phyloP scores from a whole-genome alignment of 2,797 vertebrate species.

The Crypturellus tataupa region DNA sequence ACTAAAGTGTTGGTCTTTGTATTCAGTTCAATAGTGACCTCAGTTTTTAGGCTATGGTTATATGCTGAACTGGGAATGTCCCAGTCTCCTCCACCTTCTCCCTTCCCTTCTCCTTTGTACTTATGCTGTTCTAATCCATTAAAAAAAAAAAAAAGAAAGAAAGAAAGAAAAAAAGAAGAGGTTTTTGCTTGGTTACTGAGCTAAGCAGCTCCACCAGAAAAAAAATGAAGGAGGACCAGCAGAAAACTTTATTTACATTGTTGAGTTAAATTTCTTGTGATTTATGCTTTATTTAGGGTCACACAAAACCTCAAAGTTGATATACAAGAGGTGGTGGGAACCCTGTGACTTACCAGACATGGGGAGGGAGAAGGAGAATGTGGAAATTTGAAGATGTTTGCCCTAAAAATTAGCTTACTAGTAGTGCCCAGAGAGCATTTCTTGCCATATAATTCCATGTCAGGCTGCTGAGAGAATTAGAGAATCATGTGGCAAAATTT shows the following conservation, averaged over 20 bases:
- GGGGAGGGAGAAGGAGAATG: not conserved
- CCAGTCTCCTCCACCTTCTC: not conserved
- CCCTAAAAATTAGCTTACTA: not conserved
- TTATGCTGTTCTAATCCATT: not conserved
- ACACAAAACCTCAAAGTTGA: not conserved
- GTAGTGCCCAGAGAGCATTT: not conserved
- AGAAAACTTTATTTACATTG: not conserved
- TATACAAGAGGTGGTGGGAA: no score
- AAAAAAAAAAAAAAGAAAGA: not conserved
- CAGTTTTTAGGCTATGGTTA: not conserved
- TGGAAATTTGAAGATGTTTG: not conserved
- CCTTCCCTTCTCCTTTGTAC: not conserved
- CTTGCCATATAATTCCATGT: not conserved
- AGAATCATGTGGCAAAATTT: not conserved
- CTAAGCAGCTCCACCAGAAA: conserved; percentile 13
- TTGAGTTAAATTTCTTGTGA: not conserved
- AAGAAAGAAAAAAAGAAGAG: not conserved
- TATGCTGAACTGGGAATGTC: not conserved
- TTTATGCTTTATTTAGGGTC: not conserved
- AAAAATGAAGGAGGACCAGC: not conserved
- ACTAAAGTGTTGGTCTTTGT: not conserved
- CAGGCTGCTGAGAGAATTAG: not conserved
- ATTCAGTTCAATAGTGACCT: not conserved
- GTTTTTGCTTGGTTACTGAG: conserved; percentile 9
- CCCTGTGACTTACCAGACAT: not conserved